Conservation (phyloP, 2,797 vertebrate genomes). For the Anas bahamensis region DNA sequence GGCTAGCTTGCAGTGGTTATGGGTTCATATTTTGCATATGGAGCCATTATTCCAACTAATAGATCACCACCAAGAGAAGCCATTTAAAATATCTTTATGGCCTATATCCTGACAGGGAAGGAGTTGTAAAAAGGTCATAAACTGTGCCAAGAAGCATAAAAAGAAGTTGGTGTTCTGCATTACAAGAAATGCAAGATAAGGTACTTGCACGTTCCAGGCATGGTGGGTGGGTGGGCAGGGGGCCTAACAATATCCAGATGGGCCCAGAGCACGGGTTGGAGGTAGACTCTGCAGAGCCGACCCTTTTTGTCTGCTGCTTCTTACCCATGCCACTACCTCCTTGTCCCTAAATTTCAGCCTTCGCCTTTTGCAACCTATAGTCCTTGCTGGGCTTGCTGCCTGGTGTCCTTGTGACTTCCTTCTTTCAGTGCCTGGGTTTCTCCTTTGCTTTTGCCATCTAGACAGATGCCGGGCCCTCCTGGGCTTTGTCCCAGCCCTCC, state of each 20-base stretch:
- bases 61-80: slow-evolving; percentile 58
- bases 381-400: no score
- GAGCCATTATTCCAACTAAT: slow-evolving; percentile 61
- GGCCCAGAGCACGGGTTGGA: neutral
- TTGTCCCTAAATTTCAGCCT: neutral
- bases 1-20: slow-evolving; percentile 45
- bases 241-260: slow-evolving; percentile 72
- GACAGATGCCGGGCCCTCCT: neutral
- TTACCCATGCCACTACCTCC: neutral
- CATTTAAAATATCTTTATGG: slow-evolving; percentile 71
- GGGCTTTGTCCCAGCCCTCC: neutral
- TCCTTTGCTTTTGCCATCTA: neutral
- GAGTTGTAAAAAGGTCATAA: slow-evolving; percentile 67
- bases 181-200: slow-evolving; percentile 72
- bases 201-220: slow-evolving; percentile 61
- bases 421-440: neutral
- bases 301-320: neutral
- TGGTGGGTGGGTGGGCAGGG: slow-evolving; percentile 60
- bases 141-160: slow-evolving; percentile 68
- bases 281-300: neutral
- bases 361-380: neutral
- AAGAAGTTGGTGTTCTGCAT: slow-evolving; percentile 64
- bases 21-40: slow-evolving; percentile 64
- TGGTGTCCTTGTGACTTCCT: rapidly evolving
- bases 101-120: slow-evolving; percentile 63